Conservation (phyloP, 2,888 invertebrate species). For the Tribolium freemani region DNA sequence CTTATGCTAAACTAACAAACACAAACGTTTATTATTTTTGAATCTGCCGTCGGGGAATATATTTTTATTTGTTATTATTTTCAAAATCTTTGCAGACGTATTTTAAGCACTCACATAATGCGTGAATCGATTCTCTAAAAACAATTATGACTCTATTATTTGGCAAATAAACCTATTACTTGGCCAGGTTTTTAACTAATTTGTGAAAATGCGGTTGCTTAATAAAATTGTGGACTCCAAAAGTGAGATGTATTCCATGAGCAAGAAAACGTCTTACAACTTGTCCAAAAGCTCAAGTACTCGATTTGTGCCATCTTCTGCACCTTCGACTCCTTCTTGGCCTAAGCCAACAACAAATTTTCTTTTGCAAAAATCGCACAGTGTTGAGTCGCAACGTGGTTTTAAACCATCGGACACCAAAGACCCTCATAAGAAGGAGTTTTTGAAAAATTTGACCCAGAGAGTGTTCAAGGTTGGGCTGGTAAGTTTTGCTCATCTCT, state of each 20-base stretch:
- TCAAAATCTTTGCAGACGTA: not conserved
- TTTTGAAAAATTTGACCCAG: slow-evolving; percentile 84
- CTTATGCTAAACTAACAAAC: not conserved
- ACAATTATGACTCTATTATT: slow-evolving; percentile 20
- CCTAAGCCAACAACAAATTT: slow-evolving; percentile 46
- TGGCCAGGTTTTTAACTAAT: slow-evolving; percentile 16
- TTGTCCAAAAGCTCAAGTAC: slow-evolving; percentile 53
- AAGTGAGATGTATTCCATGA: slow-evolving; percentile 49
- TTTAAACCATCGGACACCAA: slow-evolving; percentile 89
- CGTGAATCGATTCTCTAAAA: slow-evolving; percentile 10
- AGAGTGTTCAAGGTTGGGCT: slow-evolving; percentile 86
- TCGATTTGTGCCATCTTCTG: slow-evolving; percentile 52
- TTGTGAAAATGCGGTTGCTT: slow-evolving; percentile 55
- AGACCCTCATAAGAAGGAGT: slow-evolving; percentile 85
- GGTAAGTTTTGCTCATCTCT: slow-evolving; percentile 72
- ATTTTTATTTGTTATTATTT: slow-evolving; percentile 3
- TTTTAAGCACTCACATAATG: not conserved
- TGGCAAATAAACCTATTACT: slow-evolving; percentile 5
- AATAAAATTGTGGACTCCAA: slow-evolving; percentile 58
- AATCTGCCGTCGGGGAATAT: not conserved
- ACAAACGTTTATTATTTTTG: slow-evolving; percentile 6
- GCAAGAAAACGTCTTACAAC: slow-evolving; percentile 51
- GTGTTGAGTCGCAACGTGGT: slow-evolving; percentile 77
- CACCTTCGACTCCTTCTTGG: slow-evolving; percentile 56
- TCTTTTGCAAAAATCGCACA: slow-evolving; percentile 61